A percentile compares a stretch with the other conserved stretches of the same genome.
Evolutionary conservation across 2,888 invertebrate genomes (phyloP).

Genomic region (Hirtodrosophila histrioides): DNA sequence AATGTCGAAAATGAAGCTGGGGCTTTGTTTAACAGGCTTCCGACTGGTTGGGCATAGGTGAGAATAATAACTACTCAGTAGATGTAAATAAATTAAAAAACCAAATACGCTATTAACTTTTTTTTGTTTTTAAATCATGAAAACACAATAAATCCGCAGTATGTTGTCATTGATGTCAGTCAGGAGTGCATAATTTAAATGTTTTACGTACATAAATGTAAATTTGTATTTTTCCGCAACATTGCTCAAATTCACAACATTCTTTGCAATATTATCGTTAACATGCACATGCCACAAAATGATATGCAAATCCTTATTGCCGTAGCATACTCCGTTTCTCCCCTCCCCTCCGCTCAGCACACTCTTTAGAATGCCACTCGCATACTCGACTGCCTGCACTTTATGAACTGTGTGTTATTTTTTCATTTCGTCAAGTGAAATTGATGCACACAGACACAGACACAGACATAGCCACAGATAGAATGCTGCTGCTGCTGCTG

Average conservation of each 20-base stretch:
- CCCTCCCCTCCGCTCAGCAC: not conserved
- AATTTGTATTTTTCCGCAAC: not conserved
- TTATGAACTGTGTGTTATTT: slow-evolving; percentile 51
- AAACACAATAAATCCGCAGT: too few relatives aligned
- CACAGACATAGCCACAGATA: too few relatives aligned
- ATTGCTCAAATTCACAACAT: slow-evolving; percentile 9
- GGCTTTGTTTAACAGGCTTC: slow-evolving; percentile 35
- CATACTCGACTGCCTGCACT: slow-evolving; percentile 6
- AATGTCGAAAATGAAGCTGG: slow-evolving; percentile 19
- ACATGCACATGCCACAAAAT: slow-evolving; percentile 25
- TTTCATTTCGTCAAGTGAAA: slow-evolving; percentile 60
- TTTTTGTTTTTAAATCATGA: too few relatives aligned
- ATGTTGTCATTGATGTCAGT: too few relatives aligned
- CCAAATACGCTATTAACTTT: too few relatives aligned
- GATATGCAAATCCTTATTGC: slow-evolving; percentile 47
- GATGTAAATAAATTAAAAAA: not conserved
- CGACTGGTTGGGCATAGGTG: slow-evolving; percentile 3
- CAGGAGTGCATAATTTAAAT: too few relatives aligned
- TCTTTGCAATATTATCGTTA: slow-evolving; percentile 4
- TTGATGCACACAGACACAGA: slow-evolving; percentile 20
- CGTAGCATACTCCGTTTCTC: not conserved
- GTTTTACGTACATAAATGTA: too few relatives aligned
- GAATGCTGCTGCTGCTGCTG: slow-evolving; percentile 23
- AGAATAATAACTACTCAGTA: not conserved
- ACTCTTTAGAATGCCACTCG: slow-evolving; percentile 1